Evolutionary conservation across 2,888 invertebrate genomes (phyloP), one percentile per base, ranked within the genome.

Genomic region (Tenthredo notha): DNA sequence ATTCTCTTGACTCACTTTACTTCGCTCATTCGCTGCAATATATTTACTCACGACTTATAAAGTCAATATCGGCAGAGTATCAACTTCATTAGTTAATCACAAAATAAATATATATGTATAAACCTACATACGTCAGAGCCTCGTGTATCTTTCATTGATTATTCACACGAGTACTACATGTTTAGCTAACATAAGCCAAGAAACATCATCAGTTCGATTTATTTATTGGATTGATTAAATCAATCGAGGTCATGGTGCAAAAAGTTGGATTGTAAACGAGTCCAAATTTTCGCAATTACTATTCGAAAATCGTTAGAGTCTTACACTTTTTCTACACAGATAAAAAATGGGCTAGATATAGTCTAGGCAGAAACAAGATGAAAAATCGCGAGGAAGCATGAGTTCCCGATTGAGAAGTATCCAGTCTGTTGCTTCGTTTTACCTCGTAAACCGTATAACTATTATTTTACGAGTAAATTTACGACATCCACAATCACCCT

Each of bases 401-500:
- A 65, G 29, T 40, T 50, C 33, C 9, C 18, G 9, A 75, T 47
- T 25, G 29, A 25, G 25, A 50, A 75, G 29, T 47, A 25, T 47
- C 47, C 9, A 75, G 50, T 50, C 7, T 77, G 15, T 29, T 29
- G 25, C 25, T 25, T 47, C 21, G 50, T 12, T 18, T 77, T 2
- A 15, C 29, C 6, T 33, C 77, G 54, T 77, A 33, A 77, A 77
- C 33, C 77, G 54, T 10, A 77, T 10, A 77, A 33, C 54, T 33
- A 15, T 54, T 77, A 50, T 50, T 29, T 77, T 77, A 50, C 77
- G 54, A 33, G n/a, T 10, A 54, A 77, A 77, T 50, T 77, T 54
- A 77, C 77, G 77, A 54, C 50, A 18, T 18, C 29, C 29, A 50
- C 29, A 33, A 77, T 33, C 18, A 65, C 72, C 21, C 43, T 74